Conservation (phyloP, 2,797 vertebrate genomes). For the Streptopelia turtur region DNA sequence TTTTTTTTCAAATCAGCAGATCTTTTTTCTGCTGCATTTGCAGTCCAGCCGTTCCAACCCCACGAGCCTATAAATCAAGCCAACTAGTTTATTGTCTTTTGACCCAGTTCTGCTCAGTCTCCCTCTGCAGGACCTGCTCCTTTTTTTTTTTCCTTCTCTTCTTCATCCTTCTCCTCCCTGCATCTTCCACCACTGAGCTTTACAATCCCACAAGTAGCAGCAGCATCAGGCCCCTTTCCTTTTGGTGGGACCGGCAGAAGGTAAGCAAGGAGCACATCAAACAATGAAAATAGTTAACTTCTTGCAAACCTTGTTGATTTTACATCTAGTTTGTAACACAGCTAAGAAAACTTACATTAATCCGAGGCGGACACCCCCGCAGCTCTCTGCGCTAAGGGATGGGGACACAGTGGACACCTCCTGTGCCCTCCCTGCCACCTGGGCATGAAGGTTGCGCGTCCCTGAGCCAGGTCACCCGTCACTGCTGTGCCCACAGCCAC, state of each 20-base stretch:
- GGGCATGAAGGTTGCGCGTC: neutral
- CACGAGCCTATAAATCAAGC: neutral
- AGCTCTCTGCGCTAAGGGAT: neutral
- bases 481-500: neutral
- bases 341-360: neutral
- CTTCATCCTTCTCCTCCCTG: neutral
- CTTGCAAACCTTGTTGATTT: neutral
- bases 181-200: neutral
- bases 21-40: slow-evolving; percentile 39
- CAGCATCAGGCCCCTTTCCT: neutral
- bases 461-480: neutral
- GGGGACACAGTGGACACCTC: fast-evolving
- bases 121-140: neutral
- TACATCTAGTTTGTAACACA: neutral
- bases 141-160: neutral
- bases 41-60: neutral
- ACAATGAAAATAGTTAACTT: neutral
- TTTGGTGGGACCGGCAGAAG: neutral
- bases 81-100: neutral
- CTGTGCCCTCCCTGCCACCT: neutral
- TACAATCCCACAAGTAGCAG: neutral
- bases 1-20: neutral
- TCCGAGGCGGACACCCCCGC: neutral
- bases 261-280: neutral
- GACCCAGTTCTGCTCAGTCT: neutral